Percentiles rank a stretch among this genome's conserved stretches.
Conservation (phyloP, 2,888 invertebrate genomes). For the Ichneumon xanthorius region DNA sequence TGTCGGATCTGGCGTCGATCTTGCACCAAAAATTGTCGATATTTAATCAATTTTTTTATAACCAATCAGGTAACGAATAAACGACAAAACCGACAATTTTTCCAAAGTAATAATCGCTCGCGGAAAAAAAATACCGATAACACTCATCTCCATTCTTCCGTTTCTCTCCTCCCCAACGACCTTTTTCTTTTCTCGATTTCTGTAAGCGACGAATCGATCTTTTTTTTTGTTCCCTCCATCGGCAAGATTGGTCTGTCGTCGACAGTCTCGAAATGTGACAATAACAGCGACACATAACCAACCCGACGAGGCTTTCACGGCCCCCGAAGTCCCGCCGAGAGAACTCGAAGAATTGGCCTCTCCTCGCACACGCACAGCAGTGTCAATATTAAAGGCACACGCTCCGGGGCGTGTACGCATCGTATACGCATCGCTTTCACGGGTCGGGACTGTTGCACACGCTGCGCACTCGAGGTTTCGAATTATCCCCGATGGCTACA, state of each 20-base stretch:
- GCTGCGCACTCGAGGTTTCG: slow-evolving; percentile 46
- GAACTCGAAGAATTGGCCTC: slow-evolving; percentile 47
- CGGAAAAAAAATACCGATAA: neutral
- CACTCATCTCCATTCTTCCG: no score
- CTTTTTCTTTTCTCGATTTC: neutral
- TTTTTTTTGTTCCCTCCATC: slow-evolving; percentile 22
- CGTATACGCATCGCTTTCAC: slow-evolving; percentile 36
- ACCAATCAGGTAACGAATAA: neutral
- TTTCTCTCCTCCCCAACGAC: neutral
- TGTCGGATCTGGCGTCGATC: neutral
- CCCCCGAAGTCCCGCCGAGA: slow-evolving; percentile 31
- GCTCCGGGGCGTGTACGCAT: slow-evolving; percentile 26
- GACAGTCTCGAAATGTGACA: slow-evolving; percentile 42
- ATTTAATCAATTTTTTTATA: neutral
- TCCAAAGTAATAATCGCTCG: neutral
- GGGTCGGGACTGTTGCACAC: slow-evolving; percentile 25
- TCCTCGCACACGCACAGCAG: slow-evolving; percentile 44
- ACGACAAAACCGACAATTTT: neutral
- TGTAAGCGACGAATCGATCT: slow-evolving; percentile 4
- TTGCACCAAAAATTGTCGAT: neutral
- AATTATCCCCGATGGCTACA: slow-evolving; percentile 47
- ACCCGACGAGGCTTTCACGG: slow-evolving; percentile 53
- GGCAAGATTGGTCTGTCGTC: slow-evolving; percentile 36
- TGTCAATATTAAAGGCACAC: slow-evolving; percentile 60
- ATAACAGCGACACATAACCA: slow-evolving; percentile 17